phyloP scores from a whole-genome alignment of 2,888 invertebrate genomes.

The Lithosia quadra region DNA sequence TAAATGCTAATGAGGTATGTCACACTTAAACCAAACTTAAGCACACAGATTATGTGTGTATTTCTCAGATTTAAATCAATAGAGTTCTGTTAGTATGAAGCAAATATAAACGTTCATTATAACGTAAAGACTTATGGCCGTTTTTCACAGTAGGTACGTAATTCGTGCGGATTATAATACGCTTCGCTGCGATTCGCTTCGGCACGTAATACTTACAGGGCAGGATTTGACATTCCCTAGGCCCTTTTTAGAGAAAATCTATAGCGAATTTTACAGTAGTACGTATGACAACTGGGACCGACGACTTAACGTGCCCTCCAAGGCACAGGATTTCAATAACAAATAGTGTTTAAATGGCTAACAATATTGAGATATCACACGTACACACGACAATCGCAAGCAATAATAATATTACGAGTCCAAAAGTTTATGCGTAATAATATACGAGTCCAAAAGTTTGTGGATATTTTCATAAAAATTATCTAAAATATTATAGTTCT shows the following conservation, averaged over 20 bases:
- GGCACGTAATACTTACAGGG: no score
- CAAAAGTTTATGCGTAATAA: neutral
- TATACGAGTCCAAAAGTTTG: neutral
- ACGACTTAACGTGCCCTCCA: neutral
- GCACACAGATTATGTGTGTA: neutral
- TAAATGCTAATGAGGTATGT: no score
- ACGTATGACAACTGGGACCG: neutral
- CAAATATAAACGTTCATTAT: neutral
- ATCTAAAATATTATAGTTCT: neutral
- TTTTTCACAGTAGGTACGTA: neutral
- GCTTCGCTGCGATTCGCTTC: no score
- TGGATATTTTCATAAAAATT: no score
- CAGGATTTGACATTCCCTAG: no score
- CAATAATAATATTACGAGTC: neutral
- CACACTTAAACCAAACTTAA: neutral
- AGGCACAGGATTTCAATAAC: neutral
- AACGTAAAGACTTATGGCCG: neutral
- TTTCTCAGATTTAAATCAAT: neutral
- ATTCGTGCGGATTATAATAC: no score
- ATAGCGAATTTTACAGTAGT: neutral
- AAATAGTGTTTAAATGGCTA: neutral
- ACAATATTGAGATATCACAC: neutral
- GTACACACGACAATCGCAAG: slow-evolving; percentile 4
- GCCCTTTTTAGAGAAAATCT: no score
- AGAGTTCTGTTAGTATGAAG: neutral